Evolutionary conservation across 1,140 invertebrate genomes (phyloP).

Genomic region (Pogonomyrmex californicus): DNA sequence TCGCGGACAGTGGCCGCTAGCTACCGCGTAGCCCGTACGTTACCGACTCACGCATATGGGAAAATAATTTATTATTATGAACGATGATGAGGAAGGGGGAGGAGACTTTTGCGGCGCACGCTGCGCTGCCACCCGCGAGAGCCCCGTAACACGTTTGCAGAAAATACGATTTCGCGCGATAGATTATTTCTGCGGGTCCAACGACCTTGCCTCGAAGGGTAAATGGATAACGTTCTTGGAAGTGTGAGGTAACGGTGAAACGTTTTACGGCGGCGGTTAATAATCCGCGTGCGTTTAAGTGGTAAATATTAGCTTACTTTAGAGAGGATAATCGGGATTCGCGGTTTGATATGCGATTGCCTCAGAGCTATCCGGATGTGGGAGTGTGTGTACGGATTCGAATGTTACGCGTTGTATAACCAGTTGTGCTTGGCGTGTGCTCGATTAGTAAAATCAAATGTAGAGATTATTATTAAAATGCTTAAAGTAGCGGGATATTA

Average conservation of each 20-base stretch:
- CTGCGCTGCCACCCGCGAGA: slow-evolving; percentile 73
- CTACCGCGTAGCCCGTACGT: slow-evolving; percentile 81
- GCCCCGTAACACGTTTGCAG: slow-evolving; percentile 38
- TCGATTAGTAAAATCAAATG: slow-evolving; percentile 21
- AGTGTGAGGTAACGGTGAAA: slow-evolving; percentile 29
- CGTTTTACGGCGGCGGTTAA: slow-evolving; percentile 36
- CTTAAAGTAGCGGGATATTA: slow-evolving; percentile 9
- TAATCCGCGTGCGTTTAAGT: slow-evolving; percentile 46
- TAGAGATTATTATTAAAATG: slow-evolving; percentile 35
- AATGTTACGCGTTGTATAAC: slow-evolving; percentile 24
- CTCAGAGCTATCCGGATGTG: slow-evolving; percentile 28
- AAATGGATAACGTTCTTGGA: slow-evolving; percentile 18
- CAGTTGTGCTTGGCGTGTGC: slow-evolving; percentile 21
- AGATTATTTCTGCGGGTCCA: slow-evolving; percentile 58
- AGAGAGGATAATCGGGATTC: slow-evolving; percentile 36
- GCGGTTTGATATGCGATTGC: slow-evolving; percentile 43
- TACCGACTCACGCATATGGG: slow-evolving; percentile 79
- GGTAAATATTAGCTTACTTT: slow-evolving; percentile 40
- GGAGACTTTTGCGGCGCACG: slow-evolving; percentile 28
- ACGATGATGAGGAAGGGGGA: slow-evolving; percentile 65
- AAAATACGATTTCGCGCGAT: slow-evolving; percentile 60
- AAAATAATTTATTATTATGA: slow-evolving; percentile 83
- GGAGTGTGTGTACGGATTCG: slow-evolving; percentile 27
- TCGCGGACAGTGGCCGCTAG: slow-evolving; percentile 82
- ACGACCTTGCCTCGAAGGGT: slow-evolving; percentile 41